phyloP scores from a whole-genome alignment of 2,888 invertebrate species.

The Habrosyne pyritoides region DNA sequence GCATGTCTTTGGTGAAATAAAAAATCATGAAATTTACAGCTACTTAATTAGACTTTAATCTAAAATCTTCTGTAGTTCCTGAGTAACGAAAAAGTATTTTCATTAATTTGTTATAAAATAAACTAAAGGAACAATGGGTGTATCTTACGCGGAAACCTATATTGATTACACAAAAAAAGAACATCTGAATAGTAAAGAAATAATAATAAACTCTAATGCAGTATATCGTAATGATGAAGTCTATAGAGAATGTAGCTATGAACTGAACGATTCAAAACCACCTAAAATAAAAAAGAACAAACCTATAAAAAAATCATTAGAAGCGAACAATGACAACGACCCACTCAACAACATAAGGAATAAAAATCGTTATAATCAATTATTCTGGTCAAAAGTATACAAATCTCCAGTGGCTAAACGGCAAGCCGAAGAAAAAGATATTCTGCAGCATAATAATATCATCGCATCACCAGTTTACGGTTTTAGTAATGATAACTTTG shows the following conservation, averaged over 20 bases:
- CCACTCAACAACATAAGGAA: conserved; percentile 20
- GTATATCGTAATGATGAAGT: conserved; percentile 46
- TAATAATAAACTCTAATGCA: conserved; percentile 37
- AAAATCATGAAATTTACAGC: not conserved
- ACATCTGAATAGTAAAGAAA: conserved; percentile 31
- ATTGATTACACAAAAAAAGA: conserved; percentile 24
- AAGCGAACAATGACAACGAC: not conserved
- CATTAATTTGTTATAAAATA: not conserved
- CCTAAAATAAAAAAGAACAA: conserved; percentile 13
- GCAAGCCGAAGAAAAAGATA: conserved; percentile 23
- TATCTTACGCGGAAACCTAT: conserved; percentile 27
- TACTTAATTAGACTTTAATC: not conserved
- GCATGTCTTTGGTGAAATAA: not conserved
- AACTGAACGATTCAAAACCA: conserved; percentile 19
- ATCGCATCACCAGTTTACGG: conserved; percentile 14
- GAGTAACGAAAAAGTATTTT: not conserved
- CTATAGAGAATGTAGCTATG: conserved; percentile 64
- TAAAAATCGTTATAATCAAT: conserved; percentile 29
- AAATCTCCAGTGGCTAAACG: conserved; percentile 43
- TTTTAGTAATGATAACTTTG: conserved; percentile 2
- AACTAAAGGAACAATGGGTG: conserved; percentile 34
- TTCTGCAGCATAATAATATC: conserved; percentile 15
- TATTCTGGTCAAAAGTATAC: conserved; percentile 58
- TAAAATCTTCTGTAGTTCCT: not conserved
- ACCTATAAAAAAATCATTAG: conserved; percentile 15